Evolutionary conservation across 2,797 vertebrate genomes (phyloP), one percentile per base, ranked within the genome.

Genomic region (Gambusia yucatana): DNA sequence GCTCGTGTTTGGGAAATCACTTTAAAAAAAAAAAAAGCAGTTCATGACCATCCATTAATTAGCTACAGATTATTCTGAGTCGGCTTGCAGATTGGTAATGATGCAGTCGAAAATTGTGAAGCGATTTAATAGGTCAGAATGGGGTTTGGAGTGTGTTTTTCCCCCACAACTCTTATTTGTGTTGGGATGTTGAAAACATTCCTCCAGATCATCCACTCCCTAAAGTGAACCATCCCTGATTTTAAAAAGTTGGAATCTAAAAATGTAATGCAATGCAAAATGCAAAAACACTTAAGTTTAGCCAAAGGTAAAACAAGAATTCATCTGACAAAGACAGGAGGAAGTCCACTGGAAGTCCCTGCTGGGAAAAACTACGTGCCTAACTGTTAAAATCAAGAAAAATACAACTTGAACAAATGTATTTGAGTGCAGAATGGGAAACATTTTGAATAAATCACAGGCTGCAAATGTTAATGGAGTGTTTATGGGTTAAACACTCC

Each of bases 11-110:
- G 72, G 78, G 55, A 77, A 71, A 41, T 46, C 39, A 71, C 44
- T 74, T 63, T 28, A 59, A 75, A 50, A 50, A 52, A 52, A 50
- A 44, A 44, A 72, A 57, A 79, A 74, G n/a, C 55, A 17, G 28
- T 79, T 72, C 83, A 72, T 75, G 74, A 65, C 77, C 25, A 67
- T 76, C 67, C 81, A 83, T 83, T 61, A 47, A 83, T 83, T 82
- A 72, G 41, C 77, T 79, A 11, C 14, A 16, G 46, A 72, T 82
- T 75, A 75, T 78, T 48, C 48, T n/a, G 73, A 75, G 77, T 65
- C 74, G 39, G 39, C 55, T 28, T 25, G 25, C 28, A 41, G 69
- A 28, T 75, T 30, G 1, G 65, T 25, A 36, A 65, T 52, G 47
- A 39, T 6, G 36, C 50, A 73, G 30, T 25, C 11, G 59, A 41